These are phyloP conservation scores for Tympanoctomys barrerae DNA, from an alignment of 2,797 vertebrate species.

Conservation along the genomic window DNA sequence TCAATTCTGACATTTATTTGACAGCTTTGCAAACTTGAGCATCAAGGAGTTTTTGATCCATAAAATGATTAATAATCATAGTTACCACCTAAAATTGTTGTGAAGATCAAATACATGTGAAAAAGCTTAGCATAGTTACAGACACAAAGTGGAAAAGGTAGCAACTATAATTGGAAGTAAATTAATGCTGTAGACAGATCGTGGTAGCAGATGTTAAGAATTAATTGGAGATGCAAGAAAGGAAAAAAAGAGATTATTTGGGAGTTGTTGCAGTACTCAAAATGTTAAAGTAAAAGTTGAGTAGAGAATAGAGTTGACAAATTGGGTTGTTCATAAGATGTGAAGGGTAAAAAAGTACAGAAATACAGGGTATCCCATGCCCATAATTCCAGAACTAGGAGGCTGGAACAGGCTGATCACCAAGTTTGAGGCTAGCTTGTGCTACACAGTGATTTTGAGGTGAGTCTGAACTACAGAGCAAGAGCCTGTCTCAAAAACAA, in stretches of 20 bases:
- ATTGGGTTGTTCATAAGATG: background rate
- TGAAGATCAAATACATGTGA: slow-evolving; percentile 23
- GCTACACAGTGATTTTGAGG: background rate
- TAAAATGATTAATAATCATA: background rate
- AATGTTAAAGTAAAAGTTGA: slow-evolving; percentile 9
- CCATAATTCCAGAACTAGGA: background rate
- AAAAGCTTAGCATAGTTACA: background rate
- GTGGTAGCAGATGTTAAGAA: background rate
- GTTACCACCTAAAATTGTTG: background rate
- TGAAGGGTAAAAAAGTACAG: background rate
- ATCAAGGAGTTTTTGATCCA: background rate
- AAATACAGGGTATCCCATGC: background rate
- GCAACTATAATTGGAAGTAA: background rate
- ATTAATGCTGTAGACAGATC: background rate
- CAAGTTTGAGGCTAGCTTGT: background rate
- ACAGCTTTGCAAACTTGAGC: background rate
- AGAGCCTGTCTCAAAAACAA: background rate
- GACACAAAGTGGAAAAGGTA: background rate
- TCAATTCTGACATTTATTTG: background rate
- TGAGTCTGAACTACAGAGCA: background rate
- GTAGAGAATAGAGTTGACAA: background rate
- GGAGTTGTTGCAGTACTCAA: background rate
- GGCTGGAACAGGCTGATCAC: background rate
- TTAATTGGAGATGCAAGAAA: slow-evolving; percentile 28
- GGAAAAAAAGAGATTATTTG: background rate